Percentiles rank a stretch among this genome's conserved stretches.
These are phyloP conservation scores for Chironomus tepperi DNA, from an alignment of 1,140 invertebrate species.

Conservation along the genomic window DNA sequence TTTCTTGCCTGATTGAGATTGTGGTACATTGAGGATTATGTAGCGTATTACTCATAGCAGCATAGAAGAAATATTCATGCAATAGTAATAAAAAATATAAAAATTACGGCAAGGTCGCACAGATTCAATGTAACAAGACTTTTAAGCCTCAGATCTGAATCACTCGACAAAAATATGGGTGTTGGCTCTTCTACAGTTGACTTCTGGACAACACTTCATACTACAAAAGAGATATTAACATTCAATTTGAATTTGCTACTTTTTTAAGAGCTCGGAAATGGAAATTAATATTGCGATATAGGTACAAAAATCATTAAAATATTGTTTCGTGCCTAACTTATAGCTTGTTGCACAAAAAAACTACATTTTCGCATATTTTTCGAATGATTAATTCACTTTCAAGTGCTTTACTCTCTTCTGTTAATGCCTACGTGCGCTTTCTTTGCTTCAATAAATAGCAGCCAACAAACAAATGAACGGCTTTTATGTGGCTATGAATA, in stretches of 20 bases:
- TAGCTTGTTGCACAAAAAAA: background rate
- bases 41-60: background rate
- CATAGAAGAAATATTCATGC: slow-evolving; percentile 6
- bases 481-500: background rate
- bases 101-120: background rate
- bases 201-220: background rate
- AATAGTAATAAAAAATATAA: background rate
- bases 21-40: background rate
- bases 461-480: background rate
- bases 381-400: slow-evolving; percentile 2
- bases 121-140: background rate
- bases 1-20: too few relatives aligned
- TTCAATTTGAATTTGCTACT: background rate
- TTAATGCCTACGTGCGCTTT: background rate
- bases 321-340: background rate
- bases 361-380: background rate
- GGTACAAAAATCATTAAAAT: background rate
- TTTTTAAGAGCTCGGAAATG: background rate
- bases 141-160: background rate
- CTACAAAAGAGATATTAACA: background rate
- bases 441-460: background rate
- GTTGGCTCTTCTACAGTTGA: background rate
- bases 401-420: background rate
- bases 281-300: background rate
- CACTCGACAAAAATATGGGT: background rate